These are phyloP conservation scores for Narcine bancroftii DNA, from an alignment of 2,113 vertebrate species.

Conservation along the genomic window DNA sequence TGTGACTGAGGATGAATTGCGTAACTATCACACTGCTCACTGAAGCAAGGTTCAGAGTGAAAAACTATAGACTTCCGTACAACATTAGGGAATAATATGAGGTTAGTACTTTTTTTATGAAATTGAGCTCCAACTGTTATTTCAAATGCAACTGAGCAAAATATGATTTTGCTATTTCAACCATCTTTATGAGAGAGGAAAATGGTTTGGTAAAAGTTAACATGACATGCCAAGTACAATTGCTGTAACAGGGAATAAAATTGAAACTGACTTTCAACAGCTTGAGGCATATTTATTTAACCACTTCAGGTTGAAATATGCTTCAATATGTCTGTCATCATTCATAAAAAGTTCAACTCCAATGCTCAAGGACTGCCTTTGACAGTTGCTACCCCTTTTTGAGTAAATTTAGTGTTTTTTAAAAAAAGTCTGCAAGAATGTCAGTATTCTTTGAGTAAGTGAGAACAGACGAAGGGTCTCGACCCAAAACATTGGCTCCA, in stretches of 20 bases:
- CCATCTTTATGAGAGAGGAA: not conserved
- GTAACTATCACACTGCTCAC: not conserved
- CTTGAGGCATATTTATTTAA: not conserved
- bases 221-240: slow-evolving; percentile 30
- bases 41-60: not conserved
- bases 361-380: not conserved
- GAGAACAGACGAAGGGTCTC: not conserved
- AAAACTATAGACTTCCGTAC: not conserved
- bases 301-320: not conserved
- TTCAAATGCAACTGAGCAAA: not conserved
- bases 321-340: not conserved
- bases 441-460: not conserved
- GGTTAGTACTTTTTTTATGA: not conserved
- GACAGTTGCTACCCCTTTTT: not conserved
- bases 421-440: not conserved
- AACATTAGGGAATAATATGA: not conserved
- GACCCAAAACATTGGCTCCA: no score
- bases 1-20: not conserved
- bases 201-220: slow-evolving; percentile 22
- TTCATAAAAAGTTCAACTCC: not conserved
- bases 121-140: not conserved
- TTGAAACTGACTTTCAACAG: not conserved
- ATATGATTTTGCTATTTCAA: slow-evolving; percentile 21
- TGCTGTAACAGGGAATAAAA: slow-evolving; percentile 15
- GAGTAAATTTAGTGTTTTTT: not conserved